Conservation (phyloP, 2,888 invertebrate species). For the Epistrophella euchroma region DNA sequence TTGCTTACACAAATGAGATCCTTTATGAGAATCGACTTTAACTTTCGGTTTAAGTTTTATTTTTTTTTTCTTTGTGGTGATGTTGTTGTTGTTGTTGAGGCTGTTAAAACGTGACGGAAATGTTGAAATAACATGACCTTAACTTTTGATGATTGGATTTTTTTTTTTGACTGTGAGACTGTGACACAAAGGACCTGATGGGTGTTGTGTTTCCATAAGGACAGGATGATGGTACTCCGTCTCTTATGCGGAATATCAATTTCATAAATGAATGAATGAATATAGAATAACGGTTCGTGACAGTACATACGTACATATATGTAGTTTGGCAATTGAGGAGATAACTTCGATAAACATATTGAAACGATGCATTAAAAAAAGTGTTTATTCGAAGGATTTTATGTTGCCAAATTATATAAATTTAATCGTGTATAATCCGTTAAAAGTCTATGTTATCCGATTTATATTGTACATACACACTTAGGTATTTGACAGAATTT, state of each 20-base stretch:
- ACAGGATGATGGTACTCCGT: slow-evolving; percentile 30
- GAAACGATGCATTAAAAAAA: background rate
- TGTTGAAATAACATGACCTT: slow-evolving; percentile 67
- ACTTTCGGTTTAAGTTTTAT: background rate
- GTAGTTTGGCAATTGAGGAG: slow-evolving; percentile 13
- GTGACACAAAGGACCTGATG: slow-evolving; percentile 39
- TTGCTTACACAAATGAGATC: slow-evolving; percentile 19
- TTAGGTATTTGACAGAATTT: background rate
- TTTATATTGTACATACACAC: background rate
- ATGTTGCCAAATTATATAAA: background rate
- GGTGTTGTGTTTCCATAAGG: slow-evolving; percentile 16
- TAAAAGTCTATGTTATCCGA: background rate
- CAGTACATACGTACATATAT: slow-evolving; percentile 2
- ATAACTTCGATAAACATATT: slow-evolving; percentile 14
- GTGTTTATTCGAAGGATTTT: slow-evolving; percentile 10
- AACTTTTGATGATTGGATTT: slow-evolving; percentile 65
- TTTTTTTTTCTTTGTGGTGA: slow-evolving; percentile 2
- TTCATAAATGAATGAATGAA: slow-evolving; percentile 59
- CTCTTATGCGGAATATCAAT: slow-evolving; percentile 60
- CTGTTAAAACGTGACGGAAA: slow-evolving; percentile 63
- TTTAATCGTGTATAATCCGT: background rate
- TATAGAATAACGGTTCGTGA: slow-evolving; percentile 25
- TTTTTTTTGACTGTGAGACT: background rate
- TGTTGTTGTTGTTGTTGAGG: slow-evolving; percentile 16
- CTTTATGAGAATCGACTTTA: slow-evolving; percentile 47